A percentile compares a stretch with the other conserved stretches of the same genome.
These are phyloP conservation scores for Ascidia mentula DNA, from an alignment of 23 tunicate genomes.

Conservation along the genomic window DNA sequence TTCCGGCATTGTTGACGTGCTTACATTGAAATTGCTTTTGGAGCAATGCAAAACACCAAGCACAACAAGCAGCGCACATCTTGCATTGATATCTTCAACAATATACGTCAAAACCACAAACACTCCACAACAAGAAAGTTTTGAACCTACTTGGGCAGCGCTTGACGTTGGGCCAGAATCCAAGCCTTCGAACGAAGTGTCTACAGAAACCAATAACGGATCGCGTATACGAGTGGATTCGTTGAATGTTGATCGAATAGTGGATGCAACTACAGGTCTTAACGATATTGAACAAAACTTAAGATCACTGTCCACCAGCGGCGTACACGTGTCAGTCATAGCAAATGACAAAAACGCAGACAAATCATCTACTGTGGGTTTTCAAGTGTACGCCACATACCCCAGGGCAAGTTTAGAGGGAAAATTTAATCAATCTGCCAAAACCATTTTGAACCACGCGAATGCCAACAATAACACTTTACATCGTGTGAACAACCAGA, in stretches of 20 bases:
- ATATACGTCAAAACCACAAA: not conserved
- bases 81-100: not conserved
- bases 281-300: too few species aligned
- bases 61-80: not conserved
- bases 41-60: slow-evolving; percentile 1
- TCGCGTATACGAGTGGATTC: not conserved
- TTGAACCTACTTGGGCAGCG: not conserved
- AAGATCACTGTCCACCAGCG: too few species aligned
- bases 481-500: not conserved
- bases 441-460: not conserved
- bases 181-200: not conserved
- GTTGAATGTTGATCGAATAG: too few species aligned
- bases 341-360: too few species aligned
- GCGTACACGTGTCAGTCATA: too few species aligned
- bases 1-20: slow-evolving; percentile 21
- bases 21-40: slow-evolving; percentile 4
- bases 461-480: not conserved
- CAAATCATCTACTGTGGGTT: not conserved
- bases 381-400: not conserved
- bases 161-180: not conserved
- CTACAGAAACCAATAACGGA: not conserved
- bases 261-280: not conserved
- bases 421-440: not conserved
- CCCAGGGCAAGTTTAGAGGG: not conserved
- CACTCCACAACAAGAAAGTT: not conserved